Percentiles rank a stretch among this genome's conserved stretches.
Conservation (phyloP, 1,140 invertebrate genomes). For the Chymomyza costata region DNA sequence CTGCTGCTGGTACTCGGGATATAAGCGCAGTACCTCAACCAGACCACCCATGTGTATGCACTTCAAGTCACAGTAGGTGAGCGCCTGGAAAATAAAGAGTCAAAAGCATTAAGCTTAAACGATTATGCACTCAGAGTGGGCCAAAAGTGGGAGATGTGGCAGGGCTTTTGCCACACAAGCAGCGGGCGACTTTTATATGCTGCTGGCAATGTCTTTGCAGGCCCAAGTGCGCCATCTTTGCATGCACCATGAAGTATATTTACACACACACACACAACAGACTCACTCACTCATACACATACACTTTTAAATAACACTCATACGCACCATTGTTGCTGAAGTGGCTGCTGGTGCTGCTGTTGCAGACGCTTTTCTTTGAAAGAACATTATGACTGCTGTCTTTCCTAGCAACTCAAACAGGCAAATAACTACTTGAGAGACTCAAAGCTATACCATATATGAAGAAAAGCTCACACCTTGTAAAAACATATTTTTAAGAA, state of each 20-base stretch:
- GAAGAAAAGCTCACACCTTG: too few species aligned
- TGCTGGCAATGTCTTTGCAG: slow-evolving; percentile 46
- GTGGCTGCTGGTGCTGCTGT: slow-evolving; percentile 28
- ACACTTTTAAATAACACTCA: slow-evolving; percentile 64
- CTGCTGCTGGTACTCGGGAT: slow-evolving; percentile 95
- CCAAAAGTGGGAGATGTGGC: background rate
- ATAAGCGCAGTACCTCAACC: slow-evolving; percentile 91
- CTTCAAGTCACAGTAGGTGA: slow-evolving; percentile 97
- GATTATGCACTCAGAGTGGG: slow-evolving; percentile 46
- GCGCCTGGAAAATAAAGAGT: slow-evolving; percentile 77
- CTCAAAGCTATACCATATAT: too few species aligned
- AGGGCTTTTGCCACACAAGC: slow-evolving; percentile 16
- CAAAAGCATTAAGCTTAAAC: slow-evolving; percentile 44
- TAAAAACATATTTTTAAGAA: too few species aligned
- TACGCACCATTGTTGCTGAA: slow-evolving; percentile 51
- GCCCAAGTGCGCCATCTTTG: slow-evolving; percentile 58
- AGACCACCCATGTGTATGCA: slow-evolving; percentile 93
- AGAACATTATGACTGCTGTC: too few species aligned
- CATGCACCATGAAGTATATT: slow-evolving; percentile 23
- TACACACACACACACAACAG: slow-evolving; percentile 14
- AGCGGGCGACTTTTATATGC: background rate
- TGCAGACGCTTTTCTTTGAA: too few species aligned
- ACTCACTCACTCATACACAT: slow-evolving; percentile 12
- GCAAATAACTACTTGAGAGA: too few species aligned
- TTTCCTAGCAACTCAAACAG: too few species aligned